Percentiles rank a stretch among this genome's conserved stretches.
phyloP scores from a whole-genome alignment of 2,113 vertebrate species.

The Sciurus niger region DNA sequence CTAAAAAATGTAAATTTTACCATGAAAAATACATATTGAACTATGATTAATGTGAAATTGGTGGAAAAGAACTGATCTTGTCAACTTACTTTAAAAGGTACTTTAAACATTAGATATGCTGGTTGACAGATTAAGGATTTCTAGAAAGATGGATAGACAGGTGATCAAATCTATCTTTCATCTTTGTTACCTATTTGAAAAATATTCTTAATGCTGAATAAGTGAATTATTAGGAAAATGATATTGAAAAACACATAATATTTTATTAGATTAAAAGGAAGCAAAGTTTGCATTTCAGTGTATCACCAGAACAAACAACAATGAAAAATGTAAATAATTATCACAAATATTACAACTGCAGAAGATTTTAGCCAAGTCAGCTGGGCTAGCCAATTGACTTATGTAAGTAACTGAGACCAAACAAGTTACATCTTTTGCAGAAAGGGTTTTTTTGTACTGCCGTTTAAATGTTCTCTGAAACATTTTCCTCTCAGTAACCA shows the following conservation, averaged over 20 bases:
- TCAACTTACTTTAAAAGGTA: not conserved
- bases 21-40: not conserved
- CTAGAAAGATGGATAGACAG: not conserved
- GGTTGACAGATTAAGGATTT: not conserved
- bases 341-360: not conserved
- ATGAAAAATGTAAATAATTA: not conserved
- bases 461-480: no score
- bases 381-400: not conserved
- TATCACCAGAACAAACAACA: not conserved
- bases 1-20: not conserved
- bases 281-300: not conserved
- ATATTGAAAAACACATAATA: no score
- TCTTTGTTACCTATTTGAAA: not conserved
- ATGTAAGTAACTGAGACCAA: not conserved
- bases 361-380: not conserved
- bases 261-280: no score
- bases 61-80: no score
- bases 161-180: no score
- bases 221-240: no score
- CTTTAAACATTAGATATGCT: not conserved
- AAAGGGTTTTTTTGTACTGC: not conserved
- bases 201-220: no score
- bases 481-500: no score
- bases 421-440: not conserved
- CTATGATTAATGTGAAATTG: not conserved